Percentiles rank a stretch among this genome's conserved stretches.
Conservation (phyloP, 2,113 vertebrate species). For the Leptodactylus fuscus region DNA sequence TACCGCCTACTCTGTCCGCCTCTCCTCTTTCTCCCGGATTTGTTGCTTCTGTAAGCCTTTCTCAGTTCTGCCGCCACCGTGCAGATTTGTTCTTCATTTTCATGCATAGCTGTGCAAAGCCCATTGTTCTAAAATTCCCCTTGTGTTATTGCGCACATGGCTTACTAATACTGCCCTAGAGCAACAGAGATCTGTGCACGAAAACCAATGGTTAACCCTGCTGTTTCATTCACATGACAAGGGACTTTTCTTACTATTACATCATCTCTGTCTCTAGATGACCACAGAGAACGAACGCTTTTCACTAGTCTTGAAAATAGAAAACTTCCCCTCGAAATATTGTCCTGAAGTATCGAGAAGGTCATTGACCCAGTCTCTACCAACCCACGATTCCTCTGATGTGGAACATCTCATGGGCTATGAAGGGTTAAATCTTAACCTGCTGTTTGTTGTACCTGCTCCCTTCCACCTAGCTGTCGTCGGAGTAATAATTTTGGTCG, state of each 20-base stretch:
- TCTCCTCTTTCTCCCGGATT: too few species aligned
- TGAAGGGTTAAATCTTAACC: not conserved
- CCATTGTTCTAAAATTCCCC: not conserved
- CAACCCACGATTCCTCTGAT: not conserved
- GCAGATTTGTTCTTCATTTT: not conserved
- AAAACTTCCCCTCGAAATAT: not conserved
- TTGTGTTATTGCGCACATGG: not conserved
- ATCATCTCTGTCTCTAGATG: not conserved
- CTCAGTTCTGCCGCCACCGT: not conserved
- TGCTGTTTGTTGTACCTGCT: not conserved
- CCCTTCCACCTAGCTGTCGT: not conserved
- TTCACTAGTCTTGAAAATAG: not conserved
- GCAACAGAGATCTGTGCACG: too few species aligned
- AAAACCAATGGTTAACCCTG: not conserved
- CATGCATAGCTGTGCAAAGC: not conserved
- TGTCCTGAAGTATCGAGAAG: not conserved
- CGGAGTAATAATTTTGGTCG: not conserved
- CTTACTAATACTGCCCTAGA: not conserved
- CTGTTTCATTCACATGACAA: not conserved
- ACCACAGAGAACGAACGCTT: not conserved
- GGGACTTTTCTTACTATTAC: not conserved
- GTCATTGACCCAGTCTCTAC: not conserved
- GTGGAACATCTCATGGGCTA: not conserved
- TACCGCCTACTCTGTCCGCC: too few species aligned
- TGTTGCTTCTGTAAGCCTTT: not conserved